Conservation (phyloP, 2,113 vertebrate species). For the Spilogale gracilis region DNA sequence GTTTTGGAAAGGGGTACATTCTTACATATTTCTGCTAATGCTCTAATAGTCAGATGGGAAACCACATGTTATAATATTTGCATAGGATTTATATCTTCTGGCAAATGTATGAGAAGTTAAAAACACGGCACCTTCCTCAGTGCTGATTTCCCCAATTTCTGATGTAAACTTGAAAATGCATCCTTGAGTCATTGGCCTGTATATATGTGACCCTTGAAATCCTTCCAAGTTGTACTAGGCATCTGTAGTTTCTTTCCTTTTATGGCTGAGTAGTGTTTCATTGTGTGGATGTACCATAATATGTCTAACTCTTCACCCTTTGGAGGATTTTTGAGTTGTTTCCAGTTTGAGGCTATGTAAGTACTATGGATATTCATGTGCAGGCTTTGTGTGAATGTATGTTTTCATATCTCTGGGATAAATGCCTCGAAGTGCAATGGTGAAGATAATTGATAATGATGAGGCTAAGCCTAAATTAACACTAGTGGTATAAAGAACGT, state of each 20-base stretch:
- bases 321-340: background rate
- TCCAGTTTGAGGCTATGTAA: background rate
- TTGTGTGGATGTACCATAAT: background rate
- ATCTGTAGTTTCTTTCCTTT: background rate
- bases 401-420: background rate
- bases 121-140: background rate
- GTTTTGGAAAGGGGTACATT: background rate
- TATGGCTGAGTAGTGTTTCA: background rate
- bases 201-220: background rate
- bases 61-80: background rate
- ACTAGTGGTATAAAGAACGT: background rate
- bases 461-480: background rate
- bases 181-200: background rate
- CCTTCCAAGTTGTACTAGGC: background rate
- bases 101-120: constrained; percentile 14
- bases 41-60: background rate
- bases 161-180: background rate
- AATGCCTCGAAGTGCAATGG: background rate
- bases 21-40: background rate
- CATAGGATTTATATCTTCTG: background rate
- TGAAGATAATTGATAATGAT: background rate
- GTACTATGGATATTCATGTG: background rate
- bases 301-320: background rate
- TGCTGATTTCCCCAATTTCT: constrained; percentile 17
- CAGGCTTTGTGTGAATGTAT: background rate